Percentiles rank a stretch among this genome's conserved stretches.
These are phyloP conservation scores for Eilema depressum DNA, from an alignment of 2,888 invertebrate species.

Conservation along the genomic window DNA sequence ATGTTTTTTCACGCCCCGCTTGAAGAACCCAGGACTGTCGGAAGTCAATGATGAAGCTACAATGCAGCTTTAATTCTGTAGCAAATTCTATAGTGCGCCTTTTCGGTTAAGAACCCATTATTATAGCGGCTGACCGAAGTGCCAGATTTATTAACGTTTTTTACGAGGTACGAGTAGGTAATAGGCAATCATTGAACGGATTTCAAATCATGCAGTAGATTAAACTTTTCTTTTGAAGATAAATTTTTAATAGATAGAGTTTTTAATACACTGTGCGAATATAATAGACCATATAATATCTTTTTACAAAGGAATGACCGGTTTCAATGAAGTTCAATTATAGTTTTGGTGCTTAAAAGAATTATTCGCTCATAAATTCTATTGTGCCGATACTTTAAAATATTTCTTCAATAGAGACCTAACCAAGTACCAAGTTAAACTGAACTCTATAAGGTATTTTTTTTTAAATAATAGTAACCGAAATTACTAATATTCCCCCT, in stretches of 20 bases:
- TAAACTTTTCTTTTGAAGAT: background rate
- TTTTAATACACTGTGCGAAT: background rate
- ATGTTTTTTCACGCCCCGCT: too few species aligned
- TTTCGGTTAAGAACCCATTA: background rate
- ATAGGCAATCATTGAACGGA: background rate
- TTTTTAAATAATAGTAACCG: too few species aligned
- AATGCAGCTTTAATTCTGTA: background rate
- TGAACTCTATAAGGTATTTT: too few species aligned
- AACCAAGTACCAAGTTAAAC: too few species aligned
- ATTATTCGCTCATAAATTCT: background rate
- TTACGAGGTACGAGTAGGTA: background rate
- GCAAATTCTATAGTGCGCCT: background rate
- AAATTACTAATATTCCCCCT: too few species aligned
- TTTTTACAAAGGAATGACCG: background rate
- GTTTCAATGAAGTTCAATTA: background rate
- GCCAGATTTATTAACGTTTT: background rate
- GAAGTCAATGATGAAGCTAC: background rate
- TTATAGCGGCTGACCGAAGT: background rate
- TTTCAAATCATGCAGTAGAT: background rate
- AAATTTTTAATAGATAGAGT: background rate
- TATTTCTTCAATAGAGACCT: too few species aligned
- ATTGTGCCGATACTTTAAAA: too few species aligned
- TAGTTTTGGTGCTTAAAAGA: background rate
- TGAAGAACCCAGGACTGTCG: too few species aligned
- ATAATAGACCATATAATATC: background rate